These are phyloP conservation scores for Oxygymnocypris stewartii DNA, from an alignment of 2,113 vertebrate species.

Conservation along the genomic window DNA sequence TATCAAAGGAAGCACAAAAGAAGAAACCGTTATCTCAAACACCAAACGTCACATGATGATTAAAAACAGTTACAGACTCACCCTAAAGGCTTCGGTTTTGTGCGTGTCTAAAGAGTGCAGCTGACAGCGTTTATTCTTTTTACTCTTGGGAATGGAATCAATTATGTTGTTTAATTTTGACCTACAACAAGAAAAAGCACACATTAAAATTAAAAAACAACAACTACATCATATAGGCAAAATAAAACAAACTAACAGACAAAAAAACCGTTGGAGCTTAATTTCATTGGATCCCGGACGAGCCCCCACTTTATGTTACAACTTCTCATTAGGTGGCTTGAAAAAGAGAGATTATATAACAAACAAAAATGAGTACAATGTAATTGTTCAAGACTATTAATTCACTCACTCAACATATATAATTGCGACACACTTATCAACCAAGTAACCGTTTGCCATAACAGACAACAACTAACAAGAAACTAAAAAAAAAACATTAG, in stretches of 20 bases:
- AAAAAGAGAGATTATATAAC: too few species aligned
- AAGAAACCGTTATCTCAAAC: neutral
- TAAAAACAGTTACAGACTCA: constrained; percentile 72
- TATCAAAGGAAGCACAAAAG: neutral
- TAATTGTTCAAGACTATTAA: too few species aligned
- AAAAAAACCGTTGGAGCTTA: neutral
- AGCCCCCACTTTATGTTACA: too few species aligned
- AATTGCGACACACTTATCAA: too few species aligned
- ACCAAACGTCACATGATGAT: neutral
- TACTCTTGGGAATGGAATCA: constrained; percentile 97
- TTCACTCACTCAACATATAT: too few species aligned
- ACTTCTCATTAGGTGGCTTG: too few species aligned
- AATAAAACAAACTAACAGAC: neutral
- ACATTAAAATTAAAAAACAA: neutral
- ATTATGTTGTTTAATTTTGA: constrained; percentile 95
- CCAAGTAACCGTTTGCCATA: too few species aligned
- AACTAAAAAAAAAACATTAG: too few species aligned
- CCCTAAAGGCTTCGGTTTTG: constrained; percentile 96
- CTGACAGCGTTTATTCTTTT: constrained; percentile 98
- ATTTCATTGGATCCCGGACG: neutral
- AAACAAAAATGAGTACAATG: too few species aligned
- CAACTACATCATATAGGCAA: neutral
- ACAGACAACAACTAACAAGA: too few species aligned
- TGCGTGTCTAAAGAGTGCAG: constrained; percentile 97
- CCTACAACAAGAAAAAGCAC: constrained; percentile 67